Percentiles rank a stretch among this genome's conserved stretches.
phyloP scores from a whole-genome alignment of 2,888 invertebrate genomes.

The Dolichopus griseipennis region DNA sequence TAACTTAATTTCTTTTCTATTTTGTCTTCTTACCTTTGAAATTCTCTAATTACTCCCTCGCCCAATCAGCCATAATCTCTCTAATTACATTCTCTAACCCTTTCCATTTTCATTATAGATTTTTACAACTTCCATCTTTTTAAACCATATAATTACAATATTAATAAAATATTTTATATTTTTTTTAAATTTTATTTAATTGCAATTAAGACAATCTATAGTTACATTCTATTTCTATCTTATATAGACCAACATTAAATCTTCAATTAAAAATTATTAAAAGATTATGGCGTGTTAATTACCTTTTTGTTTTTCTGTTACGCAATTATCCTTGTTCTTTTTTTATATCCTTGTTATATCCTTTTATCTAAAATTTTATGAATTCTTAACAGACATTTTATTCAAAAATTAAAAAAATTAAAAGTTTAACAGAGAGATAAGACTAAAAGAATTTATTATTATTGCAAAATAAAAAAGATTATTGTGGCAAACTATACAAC shows the following conservation, averaged over 20 bases:
- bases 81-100: no score
- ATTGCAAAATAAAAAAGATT: neutral
- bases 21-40: no score
- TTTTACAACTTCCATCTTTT: no score
- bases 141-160: neutral
- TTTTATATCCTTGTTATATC: neutral
- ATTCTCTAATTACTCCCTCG: no score
- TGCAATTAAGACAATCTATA: neutral
- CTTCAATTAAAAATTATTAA: slow-evolving; percentile 1
- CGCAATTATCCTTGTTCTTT: neutral
- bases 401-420: neutral
- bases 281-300: slow-evolving; percentile 3
- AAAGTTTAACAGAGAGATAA: neutral
- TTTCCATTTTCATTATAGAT: no score
- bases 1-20: no score
- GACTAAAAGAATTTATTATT: neutral
- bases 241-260: neutral
- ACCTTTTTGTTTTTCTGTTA: neutral
- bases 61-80: no score
- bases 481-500: neutral
- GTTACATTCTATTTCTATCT: neutral
- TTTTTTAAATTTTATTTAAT: neutral
- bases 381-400: slow-evolving; percentile 4
- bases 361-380: neutral
- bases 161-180: neutral